Conservation (phyloP, 2,113 vertebrate species). For the Origma solitaria region DNA sequence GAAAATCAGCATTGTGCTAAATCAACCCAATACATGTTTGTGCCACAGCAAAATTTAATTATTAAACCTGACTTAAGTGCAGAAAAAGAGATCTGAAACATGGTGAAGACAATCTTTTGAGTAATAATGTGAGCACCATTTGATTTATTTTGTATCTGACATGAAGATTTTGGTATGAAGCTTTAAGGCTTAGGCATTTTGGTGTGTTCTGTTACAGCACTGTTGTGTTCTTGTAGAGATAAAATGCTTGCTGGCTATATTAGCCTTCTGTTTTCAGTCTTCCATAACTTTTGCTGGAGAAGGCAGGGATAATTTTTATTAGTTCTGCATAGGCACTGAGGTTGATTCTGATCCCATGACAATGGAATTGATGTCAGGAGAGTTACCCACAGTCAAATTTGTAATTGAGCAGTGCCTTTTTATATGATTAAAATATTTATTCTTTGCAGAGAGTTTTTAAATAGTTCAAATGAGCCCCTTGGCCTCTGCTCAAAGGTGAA, state of each 20-base stretch:
- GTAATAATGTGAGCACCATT: not conserved
- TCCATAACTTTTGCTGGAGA: not conserved
- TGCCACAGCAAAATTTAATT: not conserved
- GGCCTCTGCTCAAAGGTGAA: not conserved
- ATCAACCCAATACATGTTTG: not conserved
- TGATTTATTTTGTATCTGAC: not conserved
- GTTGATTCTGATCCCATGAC: not conserved
- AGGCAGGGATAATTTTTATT: not conserved
- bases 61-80: not conserved
- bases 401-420: not conserved
- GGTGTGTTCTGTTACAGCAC: not conserved
- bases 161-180: not conserved
- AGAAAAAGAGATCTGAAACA: not conserved
- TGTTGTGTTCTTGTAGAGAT: not conserved
- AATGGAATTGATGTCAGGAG: not conserved
- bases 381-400: not conserved
- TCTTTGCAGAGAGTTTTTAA: constrained; percentile 2
- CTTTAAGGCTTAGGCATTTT: not conserved
- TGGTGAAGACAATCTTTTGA: not conserved
- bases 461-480: not conserved
- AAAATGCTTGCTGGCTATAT: not conserved
- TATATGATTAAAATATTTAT: not conserved
- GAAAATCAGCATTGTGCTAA: not conserved
- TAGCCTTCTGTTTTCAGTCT: not conserved
- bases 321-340: not conserved